Percentiles rank a stretch among this genome's conserved stretches.
These are phyloP conservation scores for Leptinotarsa texana DNA, from an alignment of 1,140 invertebrate genomes.

Conservation along the genomic window DNA sequence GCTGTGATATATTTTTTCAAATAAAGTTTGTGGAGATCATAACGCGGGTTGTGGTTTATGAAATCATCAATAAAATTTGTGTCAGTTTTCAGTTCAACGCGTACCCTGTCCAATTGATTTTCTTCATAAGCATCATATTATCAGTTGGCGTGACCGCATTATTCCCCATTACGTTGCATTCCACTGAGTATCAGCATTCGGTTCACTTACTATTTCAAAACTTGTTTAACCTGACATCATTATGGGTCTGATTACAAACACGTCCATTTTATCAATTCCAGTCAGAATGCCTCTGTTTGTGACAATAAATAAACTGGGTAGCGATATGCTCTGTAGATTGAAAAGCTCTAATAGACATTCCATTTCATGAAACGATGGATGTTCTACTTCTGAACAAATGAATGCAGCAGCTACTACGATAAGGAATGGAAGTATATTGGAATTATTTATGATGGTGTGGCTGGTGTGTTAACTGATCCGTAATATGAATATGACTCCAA, in stretches of 20 bases:
- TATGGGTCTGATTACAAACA: background rate
- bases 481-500: no score
- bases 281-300: background rate
- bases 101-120: no score
- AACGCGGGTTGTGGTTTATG: no score
- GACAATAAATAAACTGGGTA: background rate
- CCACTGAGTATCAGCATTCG: background rate
- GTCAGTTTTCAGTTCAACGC: no score
- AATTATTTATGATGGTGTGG: no score
- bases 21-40: no score
- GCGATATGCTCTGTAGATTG: background rate
- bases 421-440: no score
- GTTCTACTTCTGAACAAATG: no score
- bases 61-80: no score
- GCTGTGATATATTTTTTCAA: no score
- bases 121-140: background rate
- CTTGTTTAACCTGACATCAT: background rate
- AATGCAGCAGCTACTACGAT: no score
- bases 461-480: no score
- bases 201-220: background rate
- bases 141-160: background rate
- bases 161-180: background rate
- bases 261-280: background rate
- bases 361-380: background rate
- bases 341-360: background rate